Conservation (phyloP, 2,797 vertebrate genomes). For the Ceryle rudis region DNA sequence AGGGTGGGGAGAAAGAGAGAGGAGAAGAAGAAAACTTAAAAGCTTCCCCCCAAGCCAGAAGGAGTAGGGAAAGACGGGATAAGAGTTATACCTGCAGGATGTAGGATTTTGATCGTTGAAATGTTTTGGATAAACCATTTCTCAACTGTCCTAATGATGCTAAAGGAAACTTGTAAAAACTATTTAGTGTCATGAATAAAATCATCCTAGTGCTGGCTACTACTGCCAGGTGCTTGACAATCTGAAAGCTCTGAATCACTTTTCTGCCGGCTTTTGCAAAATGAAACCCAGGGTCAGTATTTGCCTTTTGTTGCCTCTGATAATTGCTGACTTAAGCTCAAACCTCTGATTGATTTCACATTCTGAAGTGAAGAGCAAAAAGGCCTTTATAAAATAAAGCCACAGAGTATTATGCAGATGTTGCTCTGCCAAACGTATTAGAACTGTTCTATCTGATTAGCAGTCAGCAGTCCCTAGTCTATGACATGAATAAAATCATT, state of each 20-base stretch:
- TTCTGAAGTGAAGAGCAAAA: constrained; percentile 54
- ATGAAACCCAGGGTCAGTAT: constrained; percentile 14
- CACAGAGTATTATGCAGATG: constrained; percentile 56
- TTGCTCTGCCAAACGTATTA: constrained; percentile 43
- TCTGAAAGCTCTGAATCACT: constrained; percentile 8
- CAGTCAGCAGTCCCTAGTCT: constrained; percentile 50
- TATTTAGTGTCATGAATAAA: neutral
- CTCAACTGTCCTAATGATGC: neutral
- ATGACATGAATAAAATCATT: constrained; percentile 47
- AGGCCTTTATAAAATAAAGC: constrained; percentile 52
- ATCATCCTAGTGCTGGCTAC: neutral
- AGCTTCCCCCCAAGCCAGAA: neutral
- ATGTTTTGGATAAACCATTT: neutral
- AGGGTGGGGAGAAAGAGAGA: too few relatives aligned
- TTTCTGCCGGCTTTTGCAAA: constrained; percentile 18
- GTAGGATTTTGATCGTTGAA: neutral
- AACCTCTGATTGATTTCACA: constrained; percentile 37
- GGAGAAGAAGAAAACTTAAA: neutral
- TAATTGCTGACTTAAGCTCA: constrained; percentile 61
- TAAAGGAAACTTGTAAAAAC: neutral
- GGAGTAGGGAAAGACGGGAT: neutral
- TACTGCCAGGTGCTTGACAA: neutral
- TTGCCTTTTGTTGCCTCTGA: constrained; percentile 48
- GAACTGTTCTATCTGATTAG: constrained; percentile 52
- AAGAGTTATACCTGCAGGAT: neutral